A percentile compares a stretch with the other conserved stretches of the same genome.
Evolutionary conservation across 2,113 vertebrate species (phyloP).

Genomic region (Thymallus thymallus): DNA sequence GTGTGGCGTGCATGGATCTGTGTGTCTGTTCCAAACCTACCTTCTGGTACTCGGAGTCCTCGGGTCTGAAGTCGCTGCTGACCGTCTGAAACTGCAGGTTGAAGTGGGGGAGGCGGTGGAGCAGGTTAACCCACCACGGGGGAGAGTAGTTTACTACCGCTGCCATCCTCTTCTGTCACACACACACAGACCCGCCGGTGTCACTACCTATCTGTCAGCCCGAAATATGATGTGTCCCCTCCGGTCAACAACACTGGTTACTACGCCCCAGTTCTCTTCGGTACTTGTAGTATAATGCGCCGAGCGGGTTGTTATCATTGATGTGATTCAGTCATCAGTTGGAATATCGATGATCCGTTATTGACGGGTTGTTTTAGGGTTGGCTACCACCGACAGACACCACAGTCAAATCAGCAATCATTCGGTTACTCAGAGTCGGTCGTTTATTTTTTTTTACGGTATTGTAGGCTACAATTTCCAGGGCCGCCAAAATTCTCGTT

Average conservation of each 20-base stretch:
- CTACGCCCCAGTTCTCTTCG: too few species aligned
- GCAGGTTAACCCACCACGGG: slow-evolving; percentile 92
- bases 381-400: too few species aligned
- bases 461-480: not conserved
- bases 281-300: not conserved
- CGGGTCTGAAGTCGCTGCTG: slow-evolving; percentile 86
- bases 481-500: not conserved
- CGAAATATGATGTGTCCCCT: not conserved
- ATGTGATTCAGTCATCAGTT: not conserved
- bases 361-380: not conserved
- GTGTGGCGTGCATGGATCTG: slow-evolving; percentile 54
- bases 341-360: not conserved
- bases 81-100: slow-evolving; percentile 86
- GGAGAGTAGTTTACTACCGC: slow-evolving; percentile 90
- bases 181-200: slow-evolving; percentile 2
- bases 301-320: not conserved
- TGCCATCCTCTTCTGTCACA: slow-evolving; percentile 72
- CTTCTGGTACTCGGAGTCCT: slow-evolving; percentile 92
- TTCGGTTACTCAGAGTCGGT: not conserved
- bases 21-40: slow-evolving; percentile 76
- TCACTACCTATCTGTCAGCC: not conserved
- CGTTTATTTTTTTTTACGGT: not conserved
- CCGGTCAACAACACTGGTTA: too few species aligned
- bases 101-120: slow-evolving; percentile 91
- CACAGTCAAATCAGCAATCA: not conserved